Conservation (phyloP, 2,113 vertebrate species). For the Pollimyrus isidori region DNA sequence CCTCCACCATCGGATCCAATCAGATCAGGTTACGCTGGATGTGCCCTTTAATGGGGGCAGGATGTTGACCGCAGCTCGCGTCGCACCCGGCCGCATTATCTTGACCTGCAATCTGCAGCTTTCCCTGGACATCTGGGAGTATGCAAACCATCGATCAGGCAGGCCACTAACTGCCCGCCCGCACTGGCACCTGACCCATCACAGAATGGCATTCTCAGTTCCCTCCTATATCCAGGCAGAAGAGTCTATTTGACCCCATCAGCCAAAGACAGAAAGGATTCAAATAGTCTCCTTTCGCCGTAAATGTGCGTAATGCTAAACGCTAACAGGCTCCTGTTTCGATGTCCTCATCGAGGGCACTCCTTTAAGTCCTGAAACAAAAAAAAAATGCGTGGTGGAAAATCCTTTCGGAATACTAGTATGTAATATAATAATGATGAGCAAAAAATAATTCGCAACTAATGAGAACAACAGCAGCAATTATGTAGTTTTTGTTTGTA, state of each 20-base stretch:
- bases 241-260: background rate
- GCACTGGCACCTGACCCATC: background rate
- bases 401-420: background rate
- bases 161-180: background rate
- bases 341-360: background rate
- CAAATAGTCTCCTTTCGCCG: background rate
- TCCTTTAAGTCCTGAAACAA: background rate
- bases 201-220: background rate
- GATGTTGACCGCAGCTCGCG: background rate
- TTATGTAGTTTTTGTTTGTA: background rate
- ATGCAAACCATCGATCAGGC: background rate
- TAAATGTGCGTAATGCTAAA: background rate
- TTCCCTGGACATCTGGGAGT: background rate
- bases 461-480: background rate
- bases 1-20: constrained; percentile 3
- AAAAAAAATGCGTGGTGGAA: background rate
- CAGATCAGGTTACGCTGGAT: constrained; percentile 12
- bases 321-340: background rate
- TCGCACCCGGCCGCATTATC: background rate
- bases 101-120: background rate
- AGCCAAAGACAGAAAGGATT: background rate
- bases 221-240: background rate
- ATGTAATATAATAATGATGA: background rate
- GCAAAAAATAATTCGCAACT: background rate
- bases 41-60: background rate